These are phyloP conservation scores for Cherax destructor DNA, from an alignment of 1,140 invertebrate genomes.

Conservation along the genomic window DNA sequence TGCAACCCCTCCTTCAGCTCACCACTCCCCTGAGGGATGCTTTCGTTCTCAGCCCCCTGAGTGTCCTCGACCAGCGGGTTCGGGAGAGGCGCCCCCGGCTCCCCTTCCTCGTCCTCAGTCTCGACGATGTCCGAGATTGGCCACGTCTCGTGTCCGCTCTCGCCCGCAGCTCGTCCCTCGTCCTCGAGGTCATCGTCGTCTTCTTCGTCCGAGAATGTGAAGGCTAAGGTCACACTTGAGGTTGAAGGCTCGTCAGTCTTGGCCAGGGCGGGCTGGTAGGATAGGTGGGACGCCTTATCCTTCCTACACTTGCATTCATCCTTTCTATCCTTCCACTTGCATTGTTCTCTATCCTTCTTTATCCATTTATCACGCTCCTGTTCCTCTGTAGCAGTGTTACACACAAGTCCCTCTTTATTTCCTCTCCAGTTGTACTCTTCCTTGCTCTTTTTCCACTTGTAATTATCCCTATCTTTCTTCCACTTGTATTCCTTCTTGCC, in stretches of 20 bases:
- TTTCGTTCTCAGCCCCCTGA: not conserved
- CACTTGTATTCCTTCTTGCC: slow-evolving; percentile 14
- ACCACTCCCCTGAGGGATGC: not conserved
- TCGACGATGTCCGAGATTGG: slow-evolving; percentile 63
- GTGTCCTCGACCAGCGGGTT: not conserved
- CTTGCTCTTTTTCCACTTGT: slow-evolving; percentile 30
- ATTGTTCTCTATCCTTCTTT: not conserved
- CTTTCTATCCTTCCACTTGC: not conserved
- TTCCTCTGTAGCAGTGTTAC: not conserved
- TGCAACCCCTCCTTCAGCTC: not conserved
- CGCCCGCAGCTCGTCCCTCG: slow-evolving; percentile 11
- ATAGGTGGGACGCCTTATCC: not conserved
- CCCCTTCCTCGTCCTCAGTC: slow-evolving; percentile 62
- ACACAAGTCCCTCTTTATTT: not conserved
- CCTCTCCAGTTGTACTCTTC: not conserved
- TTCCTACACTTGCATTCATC: slow-evolving; percentile 29
- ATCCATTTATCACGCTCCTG: slow-evolving; percentile 23
- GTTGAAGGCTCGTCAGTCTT: slow-evolving; percentile 30
- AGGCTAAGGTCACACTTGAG: slow-evolving; percentile 23
- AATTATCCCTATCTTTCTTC: slow-evolving; percentile 1
- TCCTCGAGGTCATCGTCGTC: slow-evolving; percentile 25
- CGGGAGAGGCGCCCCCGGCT: not conserved
- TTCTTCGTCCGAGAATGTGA: slow-evolving; percentile 46
- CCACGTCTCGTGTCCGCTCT: slow-evolving; percentile 37
- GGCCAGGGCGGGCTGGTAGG: not conserved